These are phyloP conservation scores for Syritta pipiens DNA, from an alignment of 2,888 invertebrate species.

Conservation along the genomic window DNA sequence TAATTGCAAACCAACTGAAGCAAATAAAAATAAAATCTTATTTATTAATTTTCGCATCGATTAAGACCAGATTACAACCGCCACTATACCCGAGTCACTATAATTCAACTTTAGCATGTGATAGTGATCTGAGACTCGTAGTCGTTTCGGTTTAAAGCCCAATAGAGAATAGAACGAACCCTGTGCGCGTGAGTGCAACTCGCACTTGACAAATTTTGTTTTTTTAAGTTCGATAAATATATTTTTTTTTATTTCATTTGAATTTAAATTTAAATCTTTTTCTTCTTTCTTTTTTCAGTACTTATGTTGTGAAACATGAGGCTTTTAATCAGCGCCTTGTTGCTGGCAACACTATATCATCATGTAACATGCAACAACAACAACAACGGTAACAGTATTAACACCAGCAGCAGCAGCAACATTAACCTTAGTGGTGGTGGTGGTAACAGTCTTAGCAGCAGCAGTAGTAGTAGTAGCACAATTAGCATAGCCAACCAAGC, in stretches of 20 bases:
- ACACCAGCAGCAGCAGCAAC: conserved; percentile 21
- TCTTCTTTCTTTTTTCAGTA: conserved; percentile 61
- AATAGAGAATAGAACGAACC: no score
- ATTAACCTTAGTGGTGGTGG: no score
- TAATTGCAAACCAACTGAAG: no score
- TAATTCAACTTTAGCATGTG: no score
- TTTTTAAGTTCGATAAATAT: not conserved
- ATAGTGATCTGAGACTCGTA: no score
- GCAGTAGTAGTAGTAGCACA: conserved; percentile 32
- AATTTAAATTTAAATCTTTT: not conserved
- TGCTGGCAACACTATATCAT: conserved; percentile 72
- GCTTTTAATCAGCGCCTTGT: conserved; percentile 72
- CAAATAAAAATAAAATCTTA: no score
- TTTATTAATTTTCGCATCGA: no score
- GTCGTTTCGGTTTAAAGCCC: no score
- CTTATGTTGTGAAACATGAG: conserved; percentile 74
- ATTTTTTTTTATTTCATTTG: not conserved
- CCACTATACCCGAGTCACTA: no score
- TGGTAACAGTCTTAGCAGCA: conserved; percentile 50
- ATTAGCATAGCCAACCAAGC: conserved; percentile 35
- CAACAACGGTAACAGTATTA: conserved; percentile 50
- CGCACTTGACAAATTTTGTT: no score
- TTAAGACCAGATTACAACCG: no score
- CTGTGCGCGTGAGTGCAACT: no score
- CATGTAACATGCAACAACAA: conserved; percentile 61